Percentiles rank a stretch among this genome's conserved stretches.
Conservation (phyloP, 2,888 invertebrate species). For the Coelinius sp. region DNA sequence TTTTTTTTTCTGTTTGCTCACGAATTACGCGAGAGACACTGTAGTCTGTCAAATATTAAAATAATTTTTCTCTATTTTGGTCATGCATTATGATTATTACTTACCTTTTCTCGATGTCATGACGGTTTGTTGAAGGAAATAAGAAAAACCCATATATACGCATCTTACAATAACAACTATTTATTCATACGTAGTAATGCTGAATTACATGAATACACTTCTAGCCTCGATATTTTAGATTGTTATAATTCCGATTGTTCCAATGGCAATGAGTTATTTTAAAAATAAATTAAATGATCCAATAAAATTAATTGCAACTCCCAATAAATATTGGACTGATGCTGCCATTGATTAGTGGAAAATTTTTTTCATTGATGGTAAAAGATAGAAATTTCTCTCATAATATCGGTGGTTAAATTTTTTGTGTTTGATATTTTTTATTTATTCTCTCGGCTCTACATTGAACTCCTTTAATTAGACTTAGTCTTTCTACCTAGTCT, state of each 20-base stretch:
- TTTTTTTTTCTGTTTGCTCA: background rate
- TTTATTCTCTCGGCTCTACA: slow-evolving; percentile 45
- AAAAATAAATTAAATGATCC: background rate
- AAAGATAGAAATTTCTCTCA: slow-evolving; percentile 55
- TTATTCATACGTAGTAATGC: slow-evolving; percentile 71
- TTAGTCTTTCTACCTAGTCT: slow-evolving; percentile 66
- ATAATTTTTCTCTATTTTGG: no score
- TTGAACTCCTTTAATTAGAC: slow-evolving; percentile 56
- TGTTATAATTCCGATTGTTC: slow-evolving; percentile 59
- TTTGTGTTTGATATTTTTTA: slow-evolving; percentile 59
- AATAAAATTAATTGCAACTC: background rate
- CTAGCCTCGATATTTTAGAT: slow-evolving; percentile 67
- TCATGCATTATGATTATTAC: no score
- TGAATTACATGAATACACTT: slow-evolving; percentile 71
- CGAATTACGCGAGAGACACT: no score
- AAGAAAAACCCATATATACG: slow-evolving; percentile 37
- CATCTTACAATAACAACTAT: slow-evolving; percentile 70
- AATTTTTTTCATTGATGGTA: slow-evolving; percentile 44
- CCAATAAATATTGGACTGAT: slow-evolving; percentile 4
- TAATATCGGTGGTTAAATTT: slow-evolving; percentile 66
- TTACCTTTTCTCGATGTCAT: background rate
- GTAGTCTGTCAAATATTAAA: no score
- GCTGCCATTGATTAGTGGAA: slow-evolving; percentile 24
- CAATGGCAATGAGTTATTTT: background rate
- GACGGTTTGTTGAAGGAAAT: background rate